Evolutionary conservation across 2,888 invertebrate species (phyloP).

Genomic region (Diarsia rubi): DNA sequence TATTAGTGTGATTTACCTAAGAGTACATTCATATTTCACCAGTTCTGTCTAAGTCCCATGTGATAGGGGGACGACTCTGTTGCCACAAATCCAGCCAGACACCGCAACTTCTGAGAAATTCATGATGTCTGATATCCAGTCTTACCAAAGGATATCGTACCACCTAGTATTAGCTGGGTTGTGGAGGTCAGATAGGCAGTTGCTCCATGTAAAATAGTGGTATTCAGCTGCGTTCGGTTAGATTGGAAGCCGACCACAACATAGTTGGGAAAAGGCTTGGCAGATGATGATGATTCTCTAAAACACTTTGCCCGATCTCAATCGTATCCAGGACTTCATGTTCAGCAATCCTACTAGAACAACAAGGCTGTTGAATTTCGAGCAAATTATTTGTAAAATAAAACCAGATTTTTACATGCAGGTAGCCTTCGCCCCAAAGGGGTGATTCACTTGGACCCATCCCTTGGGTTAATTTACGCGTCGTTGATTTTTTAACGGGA

Average conservation of each 20-base stretch:
- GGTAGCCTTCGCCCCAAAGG: constrained; percentile 54
- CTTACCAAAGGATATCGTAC: too few relatives aligned
- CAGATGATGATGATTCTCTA: too few relatives aligned
- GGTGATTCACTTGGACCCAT: constrained; percentile 43
- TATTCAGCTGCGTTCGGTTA: too few relatives aligned
- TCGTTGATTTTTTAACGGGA: constrained; percentile 64
- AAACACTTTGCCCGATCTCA: neutral
- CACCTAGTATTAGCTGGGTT: too few relatives aligned
- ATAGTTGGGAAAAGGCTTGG: too few relatives aligned
- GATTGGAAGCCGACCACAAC: too few relatives aligned
- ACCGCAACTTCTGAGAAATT: neutral
- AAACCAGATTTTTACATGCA: constrained; percentile 49
- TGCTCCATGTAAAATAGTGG: too few relatives aligned
- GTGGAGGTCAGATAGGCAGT: too few relatives aligned
- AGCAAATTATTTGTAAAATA: constrained; percentile 48
- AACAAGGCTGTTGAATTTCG: neutral
- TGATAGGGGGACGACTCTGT: neutral
- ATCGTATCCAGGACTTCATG: neutral
- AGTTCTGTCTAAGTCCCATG: neutral
- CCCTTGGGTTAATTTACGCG: constrained; percentile 62
- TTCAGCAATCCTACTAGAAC: neutral
- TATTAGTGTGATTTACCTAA: too few relatives aligned
- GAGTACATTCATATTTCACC: neutral
- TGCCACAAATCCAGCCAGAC: neutral
- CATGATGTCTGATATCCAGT: neutral